phyloP scores from a whole-genome alignment of 2,888 invertebrate genomes.

The Andrena hattorfiana region DNA sequence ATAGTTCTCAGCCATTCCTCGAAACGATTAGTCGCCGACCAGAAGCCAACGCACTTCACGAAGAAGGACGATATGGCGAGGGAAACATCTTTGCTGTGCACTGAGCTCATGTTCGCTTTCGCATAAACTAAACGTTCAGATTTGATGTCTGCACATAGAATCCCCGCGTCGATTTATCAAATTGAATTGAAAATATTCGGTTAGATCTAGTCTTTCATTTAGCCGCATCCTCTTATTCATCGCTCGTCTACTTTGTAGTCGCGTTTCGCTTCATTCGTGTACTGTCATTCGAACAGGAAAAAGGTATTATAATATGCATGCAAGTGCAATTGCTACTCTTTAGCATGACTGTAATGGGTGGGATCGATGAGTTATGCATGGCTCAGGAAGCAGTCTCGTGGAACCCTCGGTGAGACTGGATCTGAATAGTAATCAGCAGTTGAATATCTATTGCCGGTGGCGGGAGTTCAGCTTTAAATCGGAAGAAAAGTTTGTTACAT shows the following conservation, averaged over 20 bases:
- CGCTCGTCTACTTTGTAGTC: not conserved
- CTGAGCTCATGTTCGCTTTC: not conserved
- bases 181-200: not conserved
- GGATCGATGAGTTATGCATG: constrained; percentile 6
- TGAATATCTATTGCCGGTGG: no score
- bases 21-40: constrained; percentile 49
- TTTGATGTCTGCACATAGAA: not conserved
- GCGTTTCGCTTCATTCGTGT: no score
- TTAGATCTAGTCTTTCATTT: constrained; percentile 6
- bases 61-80: constrained; percentile 58
- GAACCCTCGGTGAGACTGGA: not conserved
- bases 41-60: constrained; percentile 71
- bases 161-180: not conserved
- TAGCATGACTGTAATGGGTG: no score
- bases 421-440: not conserved
- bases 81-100: constrained; percentile 29
- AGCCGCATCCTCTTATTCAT: not conserved
- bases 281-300: not conserved
- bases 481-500: no score
- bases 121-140: not conserved
- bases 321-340: not conserved
- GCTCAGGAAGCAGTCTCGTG: not conserved
- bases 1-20: constrained; percentile 53
- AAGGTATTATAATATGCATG: not conserved
- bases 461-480: no score